These are phyloP conservation scores for Heterotis niloticus DNA, from an alignment of 2,113 vertebrate genomes.

Conservation along the genomic window DNA sequence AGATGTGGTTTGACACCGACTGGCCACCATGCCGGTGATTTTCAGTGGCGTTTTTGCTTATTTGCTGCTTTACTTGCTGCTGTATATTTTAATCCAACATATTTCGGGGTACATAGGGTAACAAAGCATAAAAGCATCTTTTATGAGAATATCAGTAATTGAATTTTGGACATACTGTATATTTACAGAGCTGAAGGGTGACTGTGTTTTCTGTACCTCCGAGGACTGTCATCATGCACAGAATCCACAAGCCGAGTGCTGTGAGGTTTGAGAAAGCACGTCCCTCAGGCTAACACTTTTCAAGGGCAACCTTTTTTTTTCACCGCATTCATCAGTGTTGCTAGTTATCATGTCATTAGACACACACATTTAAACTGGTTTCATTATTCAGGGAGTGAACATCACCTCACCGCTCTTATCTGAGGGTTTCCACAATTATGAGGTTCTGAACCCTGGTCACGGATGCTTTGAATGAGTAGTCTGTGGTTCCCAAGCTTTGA, in stretches of 20 bases:
- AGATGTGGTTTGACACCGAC: no score
- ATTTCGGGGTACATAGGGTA: no score
- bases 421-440: background rate
- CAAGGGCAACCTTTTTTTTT: background rate
- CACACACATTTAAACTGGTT: background rate
- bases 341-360: no score
- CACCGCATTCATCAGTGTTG: no score
- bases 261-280: background rate
- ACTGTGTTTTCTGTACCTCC: no score
- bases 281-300: background rate
- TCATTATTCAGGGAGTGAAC: background rate
- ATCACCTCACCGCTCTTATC: background rate
- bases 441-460: background rate
- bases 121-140: no score
- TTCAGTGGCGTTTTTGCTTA: background rate
- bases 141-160: no score
- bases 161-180: no score
- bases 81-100: background rate
- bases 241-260: no score
- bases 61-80: background rate
- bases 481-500: background rate
- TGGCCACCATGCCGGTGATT: background rate
- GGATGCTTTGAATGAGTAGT: background rate
- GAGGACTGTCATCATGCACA: no score
- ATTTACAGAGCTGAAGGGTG: no score